These are phyloP conservation scores for Himalopsyche anomala DNA, from an alignment of 2,888 invertebrate species.

Conservation along the genomic window DNA sequence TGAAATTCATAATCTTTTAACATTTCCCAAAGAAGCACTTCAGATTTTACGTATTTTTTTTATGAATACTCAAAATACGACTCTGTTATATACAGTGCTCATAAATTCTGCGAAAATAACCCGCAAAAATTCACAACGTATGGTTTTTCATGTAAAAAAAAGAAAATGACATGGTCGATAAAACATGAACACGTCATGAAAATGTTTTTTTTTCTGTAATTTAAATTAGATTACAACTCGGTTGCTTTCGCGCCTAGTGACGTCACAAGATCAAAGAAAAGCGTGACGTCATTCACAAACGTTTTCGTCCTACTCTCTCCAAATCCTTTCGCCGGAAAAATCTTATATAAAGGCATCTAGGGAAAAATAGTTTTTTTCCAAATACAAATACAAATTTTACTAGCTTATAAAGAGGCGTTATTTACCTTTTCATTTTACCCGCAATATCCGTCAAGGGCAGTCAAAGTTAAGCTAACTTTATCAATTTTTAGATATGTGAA, in stretches of 20 bases:
- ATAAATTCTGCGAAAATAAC: not conserved
- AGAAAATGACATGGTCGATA: slow-evolving; percentile 15
- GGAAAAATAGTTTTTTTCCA: not conserved
- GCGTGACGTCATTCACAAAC: slow-evolving; percentile 5
- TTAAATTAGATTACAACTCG: slow-evolving; percentile 16
- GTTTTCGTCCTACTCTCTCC: not conserved
- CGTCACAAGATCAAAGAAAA: slow-evolving; percentile 47
- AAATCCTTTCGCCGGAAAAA: not conserved
- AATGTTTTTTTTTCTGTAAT: slow-evolving; percentile 34
- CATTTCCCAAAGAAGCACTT: not conserved
- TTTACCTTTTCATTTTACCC: too few species aligned
- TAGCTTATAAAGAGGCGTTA: too few species aligned
- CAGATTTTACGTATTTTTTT: not conserved
- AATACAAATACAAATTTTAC: too few species aligned
- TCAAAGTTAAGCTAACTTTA: too few species aligned
- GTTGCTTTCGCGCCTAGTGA: slow-evolving; percentile 24
- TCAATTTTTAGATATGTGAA: too few species aligned
- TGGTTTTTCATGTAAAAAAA: slow-evolving; percentile 12
- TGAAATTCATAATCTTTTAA: not conserved
- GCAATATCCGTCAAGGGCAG: too few species aligned
- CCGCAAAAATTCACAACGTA: not conserved
- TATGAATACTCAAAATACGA: not conserved
- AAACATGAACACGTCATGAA: slow-evolving; percentile 27
- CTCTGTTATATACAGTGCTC: not conserved
- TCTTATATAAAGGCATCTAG: not conserved